Percentiles rank a stretch among this genome's conserved stretches.
phyloP scores from a whole-genome alignment of 2,797 vertebrate species.

The Orestias chungarensis region DNA sequence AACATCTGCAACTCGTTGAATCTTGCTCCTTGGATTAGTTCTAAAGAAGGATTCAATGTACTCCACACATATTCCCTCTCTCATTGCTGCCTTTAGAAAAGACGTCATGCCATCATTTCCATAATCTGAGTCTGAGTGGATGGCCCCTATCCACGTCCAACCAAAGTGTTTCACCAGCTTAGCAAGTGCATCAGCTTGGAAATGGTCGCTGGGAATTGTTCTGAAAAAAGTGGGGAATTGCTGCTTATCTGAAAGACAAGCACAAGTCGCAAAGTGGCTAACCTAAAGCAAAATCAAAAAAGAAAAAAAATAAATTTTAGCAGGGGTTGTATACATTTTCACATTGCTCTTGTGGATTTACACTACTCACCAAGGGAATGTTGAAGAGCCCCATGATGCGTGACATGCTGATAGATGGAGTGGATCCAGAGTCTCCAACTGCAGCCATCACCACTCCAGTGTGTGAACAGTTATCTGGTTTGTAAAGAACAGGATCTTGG shows the following conservation, averaged over 20 bases:
- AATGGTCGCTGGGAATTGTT: constrained; percentile 78
- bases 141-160: constrained; percentile 79
- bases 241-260: constrained; percentile 42
- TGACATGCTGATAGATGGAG: constrained; percentile 65
- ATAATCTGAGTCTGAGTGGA: constrained; percentile 72
- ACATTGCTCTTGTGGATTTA: neutral
- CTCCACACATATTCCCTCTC: constrained; percentile 52
- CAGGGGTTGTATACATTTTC: neutral
- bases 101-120: constrained; percentile 76
- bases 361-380: constrained; percentile 65
- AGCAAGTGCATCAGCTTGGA: constrained; percentile 54
- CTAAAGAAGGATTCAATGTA: neutral
- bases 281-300: constrained; percentile 54
- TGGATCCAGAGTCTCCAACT: constrained; percentile 71
- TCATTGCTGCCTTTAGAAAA: constrained; percentile 62
- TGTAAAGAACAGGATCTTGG: neutral
- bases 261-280: constrained; percentile 78
- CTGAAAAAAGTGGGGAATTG: constrained; percentile 77
- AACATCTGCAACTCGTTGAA: constrained; percentile 64
- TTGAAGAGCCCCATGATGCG: constrained; percentile 39
- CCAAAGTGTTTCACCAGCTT: constrained; percentile 74
- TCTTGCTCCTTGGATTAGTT: neutral
- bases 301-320: no score
- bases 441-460: constrained; percentile 48
- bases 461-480: constrained; percentile 28